These are phyloP conservation scores for Lacerta agilis DNA, from an alignment of 2,797 vertebrate genomes.

Conservation along the genomic window DNA sequence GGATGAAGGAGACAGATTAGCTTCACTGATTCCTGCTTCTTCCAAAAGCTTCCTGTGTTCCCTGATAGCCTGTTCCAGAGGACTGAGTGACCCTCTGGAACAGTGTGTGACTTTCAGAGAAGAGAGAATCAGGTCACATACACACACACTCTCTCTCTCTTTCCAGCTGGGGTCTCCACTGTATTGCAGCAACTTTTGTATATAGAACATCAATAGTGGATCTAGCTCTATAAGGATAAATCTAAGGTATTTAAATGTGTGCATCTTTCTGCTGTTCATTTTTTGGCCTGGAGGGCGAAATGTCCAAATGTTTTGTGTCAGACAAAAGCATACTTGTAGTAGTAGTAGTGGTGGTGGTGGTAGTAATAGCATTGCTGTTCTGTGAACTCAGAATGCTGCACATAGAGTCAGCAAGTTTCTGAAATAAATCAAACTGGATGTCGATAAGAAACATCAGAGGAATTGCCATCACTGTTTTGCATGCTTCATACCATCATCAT, in stretches of 20 bases:
- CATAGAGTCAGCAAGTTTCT: slow-evolving; percentile 28
- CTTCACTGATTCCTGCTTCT: neutral
- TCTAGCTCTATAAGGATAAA: neutral
- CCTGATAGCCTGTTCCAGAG: neutral
- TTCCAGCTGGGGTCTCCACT: neutral
- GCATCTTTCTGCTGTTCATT: neutral
- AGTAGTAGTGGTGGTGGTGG: no score
- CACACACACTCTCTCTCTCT: neutral
- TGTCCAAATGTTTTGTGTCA: neutral
- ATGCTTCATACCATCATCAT: slow-evolving; percentile 68
- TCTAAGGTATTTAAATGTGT: neutral
- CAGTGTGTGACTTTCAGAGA: neutral
- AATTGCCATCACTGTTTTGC: slow-evolving; percentile 53
- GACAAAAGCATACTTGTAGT: neutral
- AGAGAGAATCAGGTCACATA: neutral
- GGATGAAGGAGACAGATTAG: neutral
- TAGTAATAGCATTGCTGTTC: neutral
- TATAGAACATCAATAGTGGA: neutral
- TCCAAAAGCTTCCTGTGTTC: neutral
- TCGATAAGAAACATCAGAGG: slow-evolving; percentile 60
- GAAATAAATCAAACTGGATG: slow-evolving; percentile 58
- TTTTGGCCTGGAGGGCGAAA: neutral
- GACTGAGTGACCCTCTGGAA: neutral
- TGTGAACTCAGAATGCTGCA: slow-evolving; percentile 20
- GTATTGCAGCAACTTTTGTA: no score